Evolutionary conservation across 2,797 vertebrate species (phyloP).

Genomic region (Rhinella marina): DNA sequence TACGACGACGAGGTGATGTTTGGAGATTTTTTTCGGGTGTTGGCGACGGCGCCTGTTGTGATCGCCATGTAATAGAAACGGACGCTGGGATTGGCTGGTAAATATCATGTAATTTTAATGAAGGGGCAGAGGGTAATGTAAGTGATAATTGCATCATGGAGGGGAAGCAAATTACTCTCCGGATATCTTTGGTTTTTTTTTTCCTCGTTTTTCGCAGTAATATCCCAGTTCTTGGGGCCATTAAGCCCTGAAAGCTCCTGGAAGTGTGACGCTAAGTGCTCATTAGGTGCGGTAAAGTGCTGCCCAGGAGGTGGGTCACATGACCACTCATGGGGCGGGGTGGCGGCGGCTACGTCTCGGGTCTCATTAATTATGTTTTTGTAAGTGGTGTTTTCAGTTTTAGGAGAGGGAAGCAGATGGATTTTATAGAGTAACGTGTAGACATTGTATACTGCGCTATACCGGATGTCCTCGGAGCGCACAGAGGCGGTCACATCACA

Average conservation of each 20-base stretch:
- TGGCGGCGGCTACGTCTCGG: neutral
- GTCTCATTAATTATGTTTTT: neutral
- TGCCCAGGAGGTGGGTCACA: neutral
- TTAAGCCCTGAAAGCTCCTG: neutral
- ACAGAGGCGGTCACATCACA: too few relatives aligned
- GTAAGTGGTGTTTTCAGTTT: neutral
- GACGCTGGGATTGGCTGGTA: neutral
- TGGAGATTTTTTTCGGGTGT: neutral
- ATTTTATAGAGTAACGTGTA: neutral
- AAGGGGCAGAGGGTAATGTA: neutral
- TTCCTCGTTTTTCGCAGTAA: neutral
- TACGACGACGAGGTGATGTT: too few relatives aligned
- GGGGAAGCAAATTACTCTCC: neutral
- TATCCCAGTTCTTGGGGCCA: neutral
- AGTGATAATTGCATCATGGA: neutral
- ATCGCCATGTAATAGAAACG: neutral
- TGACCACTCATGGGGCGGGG: neutral
- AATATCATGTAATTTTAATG: neutral
- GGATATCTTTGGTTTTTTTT: neutral
- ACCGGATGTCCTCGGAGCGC: neutral
- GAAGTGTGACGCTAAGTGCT: slow-evolving; percentile 35
- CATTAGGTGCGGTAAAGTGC: slow-evolving; percentile 20
- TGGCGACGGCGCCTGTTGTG: neutral
- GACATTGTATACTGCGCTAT: neutral
- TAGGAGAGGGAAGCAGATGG: neutral